Evolutionary conservation across 2,113 vertebrate species (phyloP).

Genomic region (Cyprinodon tularosa): DNA sequence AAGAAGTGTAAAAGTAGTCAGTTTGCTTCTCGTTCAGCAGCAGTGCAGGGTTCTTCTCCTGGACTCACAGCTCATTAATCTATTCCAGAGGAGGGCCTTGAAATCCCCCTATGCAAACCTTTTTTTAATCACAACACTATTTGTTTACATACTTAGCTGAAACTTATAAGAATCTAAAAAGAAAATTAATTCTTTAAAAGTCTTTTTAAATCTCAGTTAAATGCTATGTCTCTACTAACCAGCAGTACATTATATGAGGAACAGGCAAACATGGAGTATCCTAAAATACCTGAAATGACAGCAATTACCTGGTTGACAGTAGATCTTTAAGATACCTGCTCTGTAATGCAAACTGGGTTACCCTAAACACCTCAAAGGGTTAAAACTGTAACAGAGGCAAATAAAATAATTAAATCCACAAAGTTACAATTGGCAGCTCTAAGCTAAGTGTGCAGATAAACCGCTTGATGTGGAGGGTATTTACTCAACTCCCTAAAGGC

Average conservation of each 20-base stretch:
- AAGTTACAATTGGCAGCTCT: too few species aligned
- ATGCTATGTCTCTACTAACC: background rate
- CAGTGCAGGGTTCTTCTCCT: conserved; percentile 66
- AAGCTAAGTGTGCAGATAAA: too few species aligned
- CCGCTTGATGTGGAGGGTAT: too few species aligned
- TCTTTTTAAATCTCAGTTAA: background rate
- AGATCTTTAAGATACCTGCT: too few species aligned
- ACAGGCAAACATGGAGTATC: background rate
- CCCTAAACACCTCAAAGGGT: too few species aligned
- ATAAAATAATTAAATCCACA: too few species aligned
- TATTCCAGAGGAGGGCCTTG: conserved; percentile 67
- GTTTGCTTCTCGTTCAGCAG: conserved; percentile 58
- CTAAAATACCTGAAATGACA: too few species aligned
- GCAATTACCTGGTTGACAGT: too few species aligned
- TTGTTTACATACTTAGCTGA: background rate
- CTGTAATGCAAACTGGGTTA: too few species aligned
- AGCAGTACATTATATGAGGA: background rate
- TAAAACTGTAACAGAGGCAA: too few species aligned
- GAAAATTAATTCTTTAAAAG: background rate
- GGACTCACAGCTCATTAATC: conserved; percentile 77
- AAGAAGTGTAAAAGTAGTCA: conserved; percentile 53
- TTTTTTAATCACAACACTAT: background rate
- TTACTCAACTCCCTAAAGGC: too few species aligned
- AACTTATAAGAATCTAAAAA: background rate
- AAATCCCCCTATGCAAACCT: background rate